Percentiles rank a stretch among this genome's conserved stretches.
Evolutionary conservation across 2,797 vertebrate genomes (phyloP).

Genomic region (Enoplosus armatus): DNA sequence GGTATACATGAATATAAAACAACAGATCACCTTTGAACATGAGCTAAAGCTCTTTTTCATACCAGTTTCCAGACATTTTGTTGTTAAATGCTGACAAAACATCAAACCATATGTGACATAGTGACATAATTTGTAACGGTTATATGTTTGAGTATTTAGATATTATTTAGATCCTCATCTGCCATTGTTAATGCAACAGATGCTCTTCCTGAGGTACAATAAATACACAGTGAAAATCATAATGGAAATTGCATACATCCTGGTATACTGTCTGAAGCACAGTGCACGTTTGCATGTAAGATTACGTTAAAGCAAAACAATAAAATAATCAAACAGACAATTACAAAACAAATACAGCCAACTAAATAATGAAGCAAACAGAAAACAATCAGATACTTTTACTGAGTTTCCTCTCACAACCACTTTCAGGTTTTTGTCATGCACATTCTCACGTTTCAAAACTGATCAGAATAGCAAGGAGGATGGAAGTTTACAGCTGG

Average conservation of each 20-base stretch:
- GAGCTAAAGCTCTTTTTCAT: neutral
- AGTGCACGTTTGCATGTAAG: neutral
- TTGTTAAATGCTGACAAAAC: neutral
- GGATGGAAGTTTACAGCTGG: conserved; percentile 61
- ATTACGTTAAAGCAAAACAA: neutral
- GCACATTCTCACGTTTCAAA: conserved; percentile 76
- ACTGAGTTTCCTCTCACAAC: conserved; percentile 28
- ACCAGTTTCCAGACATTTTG: neutral
- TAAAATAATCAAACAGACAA: too few species aligned
- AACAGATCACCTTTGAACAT: neutral
- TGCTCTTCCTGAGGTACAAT: neutral
- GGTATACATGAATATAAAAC: conserved; percentile 2
- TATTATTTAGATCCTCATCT: conserved; percentile 11
- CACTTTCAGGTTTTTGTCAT: conserved; percentile 46
- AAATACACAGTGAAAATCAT: neutral
- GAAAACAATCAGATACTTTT: conserved; percentile 11
- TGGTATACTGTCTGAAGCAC: neutral
- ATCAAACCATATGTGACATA: neutral
- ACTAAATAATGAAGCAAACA: conserved; percentile 15
- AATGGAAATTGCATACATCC: neutral
- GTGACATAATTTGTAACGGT: neutral
- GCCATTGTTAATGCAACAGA: neutral
- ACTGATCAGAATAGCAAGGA: conserved; percentile 66
- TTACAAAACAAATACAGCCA: neutral
- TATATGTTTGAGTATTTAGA: neutral